Percentiles rank a stretch among this genome's conserved stretches.
Conservation (phyloP, 53 echinoderm and acorn worm species). For the Astropecten irregularis region DNA sequence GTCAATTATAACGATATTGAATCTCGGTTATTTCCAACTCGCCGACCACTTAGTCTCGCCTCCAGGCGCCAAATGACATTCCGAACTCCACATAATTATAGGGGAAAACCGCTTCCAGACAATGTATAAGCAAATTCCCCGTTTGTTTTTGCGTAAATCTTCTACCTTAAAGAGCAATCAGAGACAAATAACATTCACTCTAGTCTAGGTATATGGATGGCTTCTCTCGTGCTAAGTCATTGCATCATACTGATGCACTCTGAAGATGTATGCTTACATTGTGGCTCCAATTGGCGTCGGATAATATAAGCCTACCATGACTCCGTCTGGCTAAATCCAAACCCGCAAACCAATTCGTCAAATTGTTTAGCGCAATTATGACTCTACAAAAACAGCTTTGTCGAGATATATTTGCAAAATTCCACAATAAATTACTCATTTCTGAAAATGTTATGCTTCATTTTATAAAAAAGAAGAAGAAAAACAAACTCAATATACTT, state of each 20-base stretch:
- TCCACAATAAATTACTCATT: neutral
- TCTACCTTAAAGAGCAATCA: neutral
- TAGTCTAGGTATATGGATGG: too few species aligned
- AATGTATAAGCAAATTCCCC: conserved; percentile 23
- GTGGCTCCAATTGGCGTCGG: conserved; percentile 10
- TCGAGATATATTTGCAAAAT: conserved; percentile 5
- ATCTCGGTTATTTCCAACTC: neutral
- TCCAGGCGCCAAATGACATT: conserved; percentile 44
- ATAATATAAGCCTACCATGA: neutral
- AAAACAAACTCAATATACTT: too few species aligned
- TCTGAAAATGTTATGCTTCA: neutral
- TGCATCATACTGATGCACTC: neutral
- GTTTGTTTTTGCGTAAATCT: conserved; percentile 57
- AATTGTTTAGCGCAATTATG: neutral
- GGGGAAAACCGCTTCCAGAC: neutral
- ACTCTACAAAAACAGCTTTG: neutral
- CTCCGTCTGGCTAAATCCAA: neutral
- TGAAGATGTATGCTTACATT: conserved; percentile 8
- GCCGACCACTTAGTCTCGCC: conserved; percentile 47
- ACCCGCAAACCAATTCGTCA: conserved; percentile 8
- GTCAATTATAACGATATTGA: conserved; percentile 1
- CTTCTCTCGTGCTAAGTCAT: too few species aligned
- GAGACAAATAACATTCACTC: neutral
- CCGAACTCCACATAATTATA: neutral
- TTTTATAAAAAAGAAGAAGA: too few species aligned